Percentiles rank a stretch among this genome's conserved stretches.
Conservation (phyloP, 1,140 invertebrate species). For the Lethocerus indicus region DNA sequence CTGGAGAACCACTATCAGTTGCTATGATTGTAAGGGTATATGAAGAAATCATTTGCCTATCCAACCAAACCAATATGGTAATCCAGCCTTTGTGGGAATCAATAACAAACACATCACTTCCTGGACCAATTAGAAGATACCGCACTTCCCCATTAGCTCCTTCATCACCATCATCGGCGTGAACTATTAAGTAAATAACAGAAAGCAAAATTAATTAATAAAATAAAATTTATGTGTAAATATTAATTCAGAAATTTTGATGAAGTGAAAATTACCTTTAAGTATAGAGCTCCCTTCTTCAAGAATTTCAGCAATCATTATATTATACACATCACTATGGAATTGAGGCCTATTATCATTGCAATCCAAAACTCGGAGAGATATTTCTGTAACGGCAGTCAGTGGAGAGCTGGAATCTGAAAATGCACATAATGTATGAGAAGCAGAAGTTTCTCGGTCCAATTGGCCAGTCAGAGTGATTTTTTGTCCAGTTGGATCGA, state of each 20-base stretch:
- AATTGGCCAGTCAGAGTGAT: slow-evolving; percentile 49
- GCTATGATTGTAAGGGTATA: slow-evolving; percentile 51
- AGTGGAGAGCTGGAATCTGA: slow-evolving; percentile 53
- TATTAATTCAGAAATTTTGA: too few species aligned
- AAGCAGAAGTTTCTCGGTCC: slow-evolving; percentile 55
- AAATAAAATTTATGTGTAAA: neutral
- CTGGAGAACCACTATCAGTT: slow-evolving; percentile 64
- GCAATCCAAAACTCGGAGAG: slow-evolving; percentile 68
- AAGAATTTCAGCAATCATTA: slow-evolving; percentile 64
- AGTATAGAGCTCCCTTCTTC: slow-evolving; percentile 57
- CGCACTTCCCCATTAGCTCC: slow-evolving; percentile 72
- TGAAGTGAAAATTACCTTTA: slow-evolving; percentile 45
- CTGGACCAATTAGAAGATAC: slow-evolving; percentile 42
- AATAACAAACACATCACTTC: slow-evolving; percentile 51
- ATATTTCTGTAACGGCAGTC: slow-evolving; percentile 53
- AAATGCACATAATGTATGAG: slow-evolving; percentile 64
- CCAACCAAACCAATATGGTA: slow-evolving; percentile 49
- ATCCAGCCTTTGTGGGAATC: slow-evolving; percentile 77
- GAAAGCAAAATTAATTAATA: too few species aligned
- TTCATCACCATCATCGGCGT: slow-evolving; percentile 63
- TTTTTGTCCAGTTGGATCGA: slow-evolving; percentile 56
- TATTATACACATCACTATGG: slow-evolving; percentile 61
- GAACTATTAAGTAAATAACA: too few species aligned
- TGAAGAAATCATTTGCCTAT: slow-evolving; percentile 58
- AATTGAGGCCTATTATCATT: slow-evolving; percentile 83